Percentiles rank a stretch among this genome's conserved stretches.
Evolutionary conservation across 2,113 vertebrate genomes (phyloP).

Genomic region (Mormoops blainvillei): DNA sequence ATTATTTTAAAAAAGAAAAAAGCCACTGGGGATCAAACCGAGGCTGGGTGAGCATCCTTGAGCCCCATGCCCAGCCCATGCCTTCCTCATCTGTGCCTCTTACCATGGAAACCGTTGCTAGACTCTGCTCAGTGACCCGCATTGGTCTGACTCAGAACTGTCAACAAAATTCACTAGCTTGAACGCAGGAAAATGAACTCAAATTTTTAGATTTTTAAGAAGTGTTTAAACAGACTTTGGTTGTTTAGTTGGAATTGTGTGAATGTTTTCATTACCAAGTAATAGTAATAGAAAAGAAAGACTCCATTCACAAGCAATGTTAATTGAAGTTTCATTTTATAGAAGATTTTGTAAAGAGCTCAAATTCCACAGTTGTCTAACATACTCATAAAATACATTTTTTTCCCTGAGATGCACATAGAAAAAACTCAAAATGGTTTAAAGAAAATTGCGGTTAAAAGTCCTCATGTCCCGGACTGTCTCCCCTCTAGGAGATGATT

Average conservation of each 20-base stretch:
- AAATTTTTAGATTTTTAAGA: background rate
- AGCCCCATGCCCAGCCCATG: background rate
- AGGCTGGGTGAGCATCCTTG: background rate
- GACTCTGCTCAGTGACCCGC: background rate
- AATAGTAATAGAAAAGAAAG: background rate
- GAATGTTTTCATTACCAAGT: background rate
- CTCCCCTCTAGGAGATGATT: slow-evolving; percentile 27
- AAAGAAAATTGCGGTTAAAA: slow-evolving; percentile 61
- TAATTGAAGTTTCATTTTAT: slow-evolving; percentile 31
- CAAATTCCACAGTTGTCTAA: slow-evolving; percentile 62
- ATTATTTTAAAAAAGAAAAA: background rate
- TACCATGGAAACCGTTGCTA: rapidly evolving
- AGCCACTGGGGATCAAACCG: background rate
- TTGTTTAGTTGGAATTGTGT: background rate
- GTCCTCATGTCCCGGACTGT: slow-evolving; percentile 70
- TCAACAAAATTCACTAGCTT: background rate
- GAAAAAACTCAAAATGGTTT: slow-evolving; percentile 55
- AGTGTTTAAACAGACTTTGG: background rate
- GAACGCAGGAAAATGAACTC: background rate
- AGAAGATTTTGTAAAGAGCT: slow-evolving; percentile 81
- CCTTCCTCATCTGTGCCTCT: rapidly evolving
- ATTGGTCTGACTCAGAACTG: rapidly evolving
- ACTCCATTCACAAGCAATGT: background rate
- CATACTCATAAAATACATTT: slow-evolving; percentile 44
- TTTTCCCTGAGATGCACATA: slow-evolving; percentile 54